Conservation (phyloP, 2,113 vertebrate genomes). For the Psilopsiagon aurifrons region DNA sequence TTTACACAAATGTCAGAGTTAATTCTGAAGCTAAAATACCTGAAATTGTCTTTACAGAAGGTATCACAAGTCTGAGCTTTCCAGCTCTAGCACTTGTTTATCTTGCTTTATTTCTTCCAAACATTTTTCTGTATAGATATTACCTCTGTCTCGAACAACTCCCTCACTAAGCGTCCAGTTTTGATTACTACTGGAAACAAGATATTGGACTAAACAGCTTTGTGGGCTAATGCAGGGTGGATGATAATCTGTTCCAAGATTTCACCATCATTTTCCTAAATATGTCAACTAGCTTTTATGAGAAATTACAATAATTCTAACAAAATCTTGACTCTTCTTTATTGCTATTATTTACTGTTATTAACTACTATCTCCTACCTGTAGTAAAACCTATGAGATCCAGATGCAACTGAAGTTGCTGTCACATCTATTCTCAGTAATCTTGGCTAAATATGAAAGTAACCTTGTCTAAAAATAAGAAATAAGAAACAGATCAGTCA, state of each 20-base stretch:
- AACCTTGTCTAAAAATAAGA: not conserved
- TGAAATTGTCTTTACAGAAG: not conserved
- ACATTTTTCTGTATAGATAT: not conserved
- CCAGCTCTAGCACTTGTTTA: not conserved
- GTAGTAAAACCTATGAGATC: not conserved
- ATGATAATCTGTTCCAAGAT: not conserved
- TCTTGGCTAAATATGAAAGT: not conserved
- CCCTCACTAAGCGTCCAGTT: not conserved
- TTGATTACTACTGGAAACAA: not conserved
- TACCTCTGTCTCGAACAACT: not conserved
- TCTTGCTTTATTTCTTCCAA: not conserved
- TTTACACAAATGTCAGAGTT: not conserved
- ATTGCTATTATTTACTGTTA: not conserved
- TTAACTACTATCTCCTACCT: not conserved
- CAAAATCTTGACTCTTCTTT: not conserved
- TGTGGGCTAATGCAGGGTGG: not conserved
- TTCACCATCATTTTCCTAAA: not conserved
- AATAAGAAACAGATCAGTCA: not conserved
- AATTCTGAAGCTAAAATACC: not conserved
- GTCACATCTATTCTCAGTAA: not conserved
- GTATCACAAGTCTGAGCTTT: not conserved
- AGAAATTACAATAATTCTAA: not conserved
- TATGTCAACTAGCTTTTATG: not conserved
- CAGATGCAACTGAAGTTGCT: not conserved
- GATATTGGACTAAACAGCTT: not conserved